Percentiles rank a stretch among this genome's conserved stretches.
These are phyloP conservation scores for Galaxea fascicularis DNA, from an alignment of 92 coral and sea anemone species.

Conservation along the genomic window DNA sequence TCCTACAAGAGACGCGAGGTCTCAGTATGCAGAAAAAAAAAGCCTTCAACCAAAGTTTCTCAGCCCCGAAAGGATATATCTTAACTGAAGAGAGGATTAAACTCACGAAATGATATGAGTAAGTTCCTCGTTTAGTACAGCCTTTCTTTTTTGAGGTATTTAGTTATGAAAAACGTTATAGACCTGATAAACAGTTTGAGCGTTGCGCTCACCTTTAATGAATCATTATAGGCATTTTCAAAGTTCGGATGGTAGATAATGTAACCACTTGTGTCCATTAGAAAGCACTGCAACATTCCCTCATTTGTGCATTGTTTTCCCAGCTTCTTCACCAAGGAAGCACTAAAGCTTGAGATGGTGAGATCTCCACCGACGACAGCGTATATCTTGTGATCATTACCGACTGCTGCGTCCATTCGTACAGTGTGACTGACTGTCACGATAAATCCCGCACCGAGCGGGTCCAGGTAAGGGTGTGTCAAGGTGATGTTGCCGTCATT, in stretches of 20 bases:
- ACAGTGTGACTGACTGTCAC: conserved; percentile 62
- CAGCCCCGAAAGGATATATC: too few relatives aligned
- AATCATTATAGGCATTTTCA: conserved; percentile 64
- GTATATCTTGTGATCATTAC: conserved; percentile 40
- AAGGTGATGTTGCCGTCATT: conserved; percentile 35
- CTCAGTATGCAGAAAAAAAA: too few relatives aligned
- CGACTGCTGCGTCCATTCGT: conserved; percentile 14
- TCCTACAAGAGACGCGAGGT: too few relatives aligned
- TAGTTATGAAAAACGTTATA: too few relatives aligned
- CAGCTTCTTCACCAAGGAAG: conserved; percentile 32
- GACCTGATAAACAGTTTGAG: too few relatives aligned
- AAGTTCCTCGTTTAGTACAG: too few relatives aligned
- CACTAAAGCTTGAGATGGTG: conserved; percentile 57
- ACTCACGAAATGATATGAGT: too few relatives aligned
- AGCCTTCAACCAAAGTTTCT: too few relatives aligned
- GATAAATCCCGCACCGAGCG: conserved; percentile 77
- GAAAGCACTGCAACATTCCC: conserved; percentile 53
- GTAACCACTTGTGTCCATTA: conserved; percentile 74
- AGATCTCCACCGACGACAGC: conserved; percentile 75
- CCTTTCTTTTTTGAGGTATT: too few relatives aligned
- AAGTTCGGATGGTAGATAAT: conserved; percentile 80
- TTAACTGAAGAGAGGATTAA: too few relatives aligned
- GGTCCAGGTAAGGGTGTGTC: conserved; percentile 80
- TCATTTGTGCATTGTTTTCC: conserved; percentile 49
- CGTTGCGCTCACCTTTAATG: conserved; percentile 10